Percentiles rank a stretch among this genome's conserved stretches.
Conservation (phyloP, 2,797 vertebrate species). For the Channa striata region DNA sequence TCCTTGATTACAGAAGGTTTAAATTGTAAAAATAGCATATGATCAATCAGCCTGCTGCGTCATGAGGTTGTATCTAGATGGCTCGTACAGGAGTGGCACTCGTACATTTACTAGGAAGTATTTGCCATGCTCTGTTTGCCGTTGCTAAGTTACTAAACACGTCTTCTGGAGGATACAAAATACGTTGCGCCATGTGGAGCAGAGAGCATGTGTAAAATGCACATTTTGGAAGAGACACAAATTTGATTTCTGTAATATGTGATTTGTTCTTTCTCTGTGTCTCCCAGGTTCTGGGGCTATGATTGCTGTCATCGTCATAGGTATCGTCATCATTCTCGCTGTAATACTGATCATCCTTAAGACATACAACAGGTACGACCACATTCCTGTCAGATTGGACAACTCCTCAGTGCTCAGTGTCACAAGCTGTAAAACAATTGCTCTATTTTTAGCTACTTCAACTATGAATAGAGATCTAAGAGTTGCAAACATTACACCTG, state of each 20-base stretch:
- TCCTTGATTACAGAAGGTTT: background rate
- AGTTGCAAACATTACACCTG: too few species aligned
- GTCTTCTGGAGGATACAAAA: conserved; percentile 10
- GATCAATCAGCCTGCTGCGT: conserved; percentile 8
- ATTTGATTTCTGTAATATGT: background rate
- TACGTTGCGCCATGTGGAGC: background rate
- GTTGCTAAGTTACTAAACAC: conserved; percentile 35
- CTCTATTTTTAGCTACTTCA: conserved; percentile 41
- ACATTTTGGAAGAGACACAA: background rate
- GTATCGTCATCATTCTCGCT: conserved; percentile 91
- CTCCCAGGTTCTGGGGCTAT: conserved; percentile 94
- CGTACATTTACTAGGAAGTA: conserved; percentile 33
- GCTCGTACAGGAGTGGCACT: conserved; percentile 33
- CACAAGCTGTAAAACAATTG: background rate
- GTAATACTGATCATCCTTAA: conserved; percentile 91
- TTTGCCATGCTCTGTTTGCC: conserved; percentile 37
- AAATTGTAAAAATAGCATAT: background rate
- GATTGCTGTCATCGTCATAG: conserved; percentile 92
- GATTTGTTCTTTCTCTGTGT: background rate
- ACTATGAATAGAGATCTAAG: background rate
- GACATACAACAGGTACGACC: conserved; percentile 92
- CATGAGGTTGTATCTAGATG: conserved; percentile 29
- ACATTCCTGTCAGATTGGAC: conserved; percentile 61
- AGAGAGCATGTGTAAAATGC: background rate
- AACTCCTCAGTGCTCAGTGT: conserved; percentile 28